Evolutionary conservation across 2,888 invertebrate species (phyloP), one percentile per base, ranked within the genome.

Genomic region (Hyles lineata): DNA sequence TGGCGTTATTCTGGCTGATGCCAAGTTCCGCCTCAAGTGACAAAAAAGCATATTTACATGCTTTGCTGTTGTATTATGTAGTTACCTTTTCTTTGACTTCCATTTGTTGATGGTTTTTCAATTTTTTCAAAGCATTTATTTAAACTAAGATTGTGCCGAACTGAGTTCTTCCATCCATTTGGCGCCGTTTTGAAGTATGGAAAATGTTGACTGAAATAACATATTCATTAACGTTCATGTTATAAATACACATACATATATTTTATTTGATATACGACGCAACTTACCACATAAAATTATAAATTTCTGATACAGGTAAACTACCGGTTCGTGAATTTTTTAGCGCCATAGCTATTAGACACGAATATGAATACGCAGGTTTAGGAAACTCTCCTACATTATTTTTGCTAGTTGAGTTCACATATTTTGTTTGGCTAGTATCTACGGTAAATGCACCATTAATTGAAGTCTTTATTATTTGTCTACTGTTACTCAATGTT

Each of bases 71-170:
- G 43, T 11, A 19, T 55, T 43, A 23, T 60, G 60, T 70, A 35
- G 43, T 73, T 88, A 93, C 96, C 97, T 91, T 97, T 97, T 79
- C 98, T 95, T 90, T 98, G 98, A 83, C 97, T 96, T 43, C 97
- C 97, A 89, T 97, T 98, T 67, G 97, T 97, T 0, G 97, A 97
- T 0, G 99, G 99, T 83, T 99, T 98, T 87, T 99, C 99, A 77
- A 99, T 99, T 91, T 99, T 99, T 87, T 99, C 99, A 91, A 99
- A 99, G 93, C 99, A 99, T 93, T 99, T 99, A 94, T 99, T 99
- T 82, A 99, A 92, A 79, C 99, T 99, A 80, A 99, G 95, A 94
- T 99, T 99, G 90, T 99, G 99, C 80, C 99, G 96, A 0, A 99
- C 99, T 5, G 99, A 99, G 90, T 99, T 99, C 93, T 99, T 99